Base-by-base conservation (phyloP, 2,888 invertebrate genomes). In the Eupelmus urozonus region DNA sequence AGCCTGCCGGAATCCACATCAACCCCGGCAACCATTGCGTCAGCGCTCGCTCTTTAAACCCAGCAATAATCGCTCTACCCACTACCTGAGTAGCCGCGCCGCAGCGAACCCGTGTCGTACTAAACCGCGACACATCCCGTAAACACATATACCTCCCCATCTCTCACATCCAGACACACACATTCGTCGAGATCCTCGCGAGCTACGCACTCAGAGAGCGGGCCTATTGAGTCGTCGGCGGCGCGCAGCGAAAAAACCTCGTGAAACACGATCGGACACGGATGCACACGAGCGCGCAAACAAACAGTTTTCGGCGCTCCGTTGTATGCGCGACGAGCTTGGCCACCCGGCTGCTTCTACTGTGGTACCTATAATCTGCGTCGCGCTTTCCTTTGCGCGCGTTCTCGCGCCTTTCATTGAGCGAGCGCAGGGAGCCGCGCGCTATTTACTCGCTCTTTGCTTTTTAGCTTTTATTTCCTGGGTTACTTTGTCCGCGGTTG, bases 181-280 rank as follows among this genome's bases (percentile, higher is more conserved):
- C 34, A 34, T 34, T 34, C 9, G 34, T 34, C 5, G 25, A 18
- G 20, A 20, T 5, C 20, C 29, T 2, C 20, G 20, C 18, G 40
- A 29, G 60, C 49, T 34, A 55, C 40, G 9, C 66, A 51, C 49
- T 13, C 51, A 29, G 27, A 60, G 1, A 57, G 82, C 81, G 82
- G 25, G 40, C 83, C 87, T 87, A 88, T 88, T 88, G 88, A 88
- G 88, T 88, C 84, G 88, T 87, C 85, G 85, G 85, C 18, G 82
- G 84, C 81, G 82, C 82, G 83, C 84, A 85, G 85, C 84, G 80
- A 85, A 87, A 85, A 45, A 45, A 9, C 84, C 86, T 86, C 85
- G 85, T 72, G 88, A 87, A 88, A 88, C 87, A 88, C 85, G 88
- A 88, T 88, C 87, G 82, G 88, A 88, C 88, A 88, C 85, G 86